Evolutionary conservation across 2,888 invertebrate genomes (phyloP).

Genomic region (Chalcis sispes): DNA sequence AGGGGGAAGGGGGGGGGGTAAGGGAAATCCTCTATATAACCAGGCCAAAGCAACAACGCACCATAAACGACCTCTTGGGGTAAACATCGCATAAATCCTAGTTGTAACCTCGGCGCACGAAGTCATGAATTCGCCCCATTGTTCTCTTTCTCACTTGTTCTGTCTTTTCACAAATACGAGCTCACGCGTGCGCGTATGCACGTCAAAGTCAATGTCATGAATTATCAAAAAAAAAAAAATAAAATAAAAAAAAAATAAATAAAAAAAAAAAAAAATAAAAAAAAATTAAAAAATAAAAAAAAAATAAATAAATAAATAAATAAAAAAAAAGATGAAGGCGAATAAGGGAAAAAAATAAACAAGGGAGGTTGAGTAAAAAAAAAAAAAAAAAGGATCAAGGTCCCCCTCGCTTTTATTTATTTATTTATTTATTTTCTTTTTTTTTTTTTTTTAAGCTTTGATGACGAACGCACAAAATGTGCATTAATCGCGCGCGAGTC

Average conservation of each 20-base stretch:
- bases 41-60: constrained; percentile 8
- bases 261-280: neutral
- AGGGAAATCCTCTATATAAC: constrained; percentile 23
- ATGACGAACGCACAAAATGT: constrained; percentile 16
- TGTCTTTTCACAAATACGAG: neutral
- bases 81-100: constrained; percentile 51
- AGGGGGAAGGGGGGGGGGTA: neutral
- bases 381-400: constrained; percentile 35
- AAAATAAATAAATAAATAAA: neutral
- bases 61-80: constrained; percentile 39
- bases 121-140: constrained; percentile 49
- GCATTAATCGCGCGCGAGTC: neutral
- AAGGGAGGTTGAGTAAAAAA: too few relatives aligned
- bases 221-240: constrained; percentile 42
- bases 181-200: neutral
- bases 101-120: neutral
- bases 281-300: too few relatives aligned
- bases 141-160: constrained; percentile 18
- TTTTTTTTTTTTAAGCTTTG: too few relatives aligned
- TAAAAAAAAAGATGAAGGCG: too few relatives aligned
- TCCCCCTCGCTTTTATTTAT: constrained; percentile 42
- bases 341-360: too few relatives aligned
- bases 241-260: neutral
- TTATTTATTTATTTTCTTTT: too few relatives aligned
- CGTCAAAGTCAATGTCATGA: constrained; percentile 50